Evolutionary conservation across 2,888 invertebrate species (phyloP).

Genomic region (Cheiracanthium punctorium): DNA sequence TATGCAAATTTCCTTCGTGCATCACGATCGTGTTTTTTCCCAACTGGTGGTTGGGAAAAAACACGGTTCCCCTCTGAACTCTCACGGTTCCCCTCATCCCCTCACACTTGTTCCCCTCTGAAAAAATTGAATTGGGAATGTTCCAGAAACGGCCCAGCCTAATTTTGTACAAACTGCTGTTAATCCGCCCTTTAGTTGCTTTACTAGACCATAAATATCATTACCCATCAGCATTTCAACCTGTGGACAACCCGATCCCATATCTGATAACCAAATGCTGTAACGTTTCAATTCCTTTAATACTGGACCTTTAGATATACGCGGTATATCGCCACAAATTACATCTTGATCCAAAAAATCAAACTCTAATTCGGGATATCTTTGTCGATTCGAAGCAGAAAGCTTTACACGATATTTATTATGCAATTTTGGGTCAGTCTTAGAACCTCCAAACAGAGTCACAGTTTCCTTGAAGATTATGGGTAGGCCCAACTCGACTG

Average conservation of each 20-base stretch:
- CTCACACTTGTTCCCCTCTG: no score
- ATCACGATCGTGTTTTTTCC: no score
- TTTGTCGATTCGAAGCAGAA: background rate
- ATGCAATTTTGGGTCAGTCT: background rate
- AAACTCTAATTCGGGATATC: background rate
- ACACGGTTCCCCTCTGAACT: no score
- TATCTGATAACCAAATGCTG: background rate
- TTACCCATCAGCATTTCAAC: conserved; percentile 24
- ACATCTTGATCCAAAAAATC: conserved; percentile 9
- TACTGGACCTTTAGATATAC: background rate
- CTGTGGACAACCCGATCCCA: background rate
- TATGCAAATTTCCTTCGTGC: no score
- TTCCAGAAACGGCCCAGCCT: no score
- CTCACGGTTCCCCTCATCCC: no score
- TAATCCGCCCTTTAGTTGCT: no score
- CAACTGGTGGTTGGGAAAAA: no score
- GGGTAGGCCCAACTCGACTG: background rate
- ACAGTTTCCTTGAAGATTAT: background rate
- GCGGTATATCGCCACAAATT: no score
- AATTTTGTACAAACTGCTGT: no score
- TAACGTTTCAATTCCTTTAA: conserved; percentile 14
- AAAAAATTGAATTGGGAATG: no score
- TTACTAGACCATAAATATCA: conserved; percentile 14
- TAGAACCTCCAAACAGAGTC: background rate
- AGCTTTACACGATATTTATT: background rate